Percentiles rank a stretch among this genome's conserved stretches.
These are phyloP conservation scores for Erinaceus europaeus DNA, from an alignment of 2,113 vertebrate species.

Conservation along the genomic window DNA sequence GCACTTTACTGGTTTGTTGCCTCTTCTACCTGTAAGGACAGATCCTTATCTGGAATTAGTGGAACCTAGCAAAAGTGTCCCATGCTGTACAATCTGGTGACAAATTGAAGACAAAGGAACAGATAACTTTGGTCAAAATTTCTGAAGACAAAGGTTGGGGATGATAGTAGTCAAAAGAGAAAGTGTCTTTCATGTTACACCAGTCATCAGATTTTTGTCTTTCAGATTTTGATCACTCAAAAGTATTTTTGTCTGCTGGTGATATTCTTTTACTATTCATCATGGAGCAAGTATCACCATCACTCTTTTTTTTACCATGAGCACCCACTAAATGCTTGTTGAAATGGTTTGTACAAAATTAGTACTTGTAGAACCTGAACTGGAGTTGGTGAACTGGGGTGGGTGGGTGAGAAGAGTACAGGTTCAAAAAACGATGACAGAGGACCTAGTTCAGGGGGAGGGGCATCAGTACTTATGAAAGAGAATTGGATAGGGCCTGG, in stretches of 20 bases:
- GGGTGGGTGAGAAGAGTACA: too few relatives aligned
- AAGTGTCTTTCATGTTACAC: fast-evolving
- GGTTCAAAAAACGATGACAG: too few relatives aligned
- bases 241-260: neutral
- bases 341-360: neutral
- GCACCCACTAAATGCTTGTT: neutral
- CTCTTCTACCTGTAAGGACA: neutral
- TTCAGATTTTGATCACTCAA: neutral
- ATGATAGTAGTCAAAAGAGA: neutral
- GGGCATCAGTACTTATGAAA: too few relatives aligned
- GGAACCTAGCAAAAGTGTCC: neutral
- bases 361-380: too few relatives aligned
- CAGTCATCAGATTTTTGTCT: neutral
- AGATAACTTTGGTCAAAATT: neutral
- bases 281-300: fast-evolving
- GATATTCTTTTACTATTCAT: neutral
- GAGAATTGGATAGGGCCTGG: too few relatives aligned
- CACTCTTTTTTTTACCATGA: fast-evolving
- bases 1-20: fast-evolving
- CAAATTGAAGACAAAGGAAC: neutral
- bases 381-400: too few relatives aligned
- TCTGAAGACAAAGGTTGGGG: neutral
- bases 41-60: fast-evolving
- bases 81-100: too few relatives aligned
- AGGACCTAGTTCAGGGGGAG: too few relatives aligned